Conservation (phyloP, 2,113 vertebrate genomes). For the Macaca fascicularis region DNA sequence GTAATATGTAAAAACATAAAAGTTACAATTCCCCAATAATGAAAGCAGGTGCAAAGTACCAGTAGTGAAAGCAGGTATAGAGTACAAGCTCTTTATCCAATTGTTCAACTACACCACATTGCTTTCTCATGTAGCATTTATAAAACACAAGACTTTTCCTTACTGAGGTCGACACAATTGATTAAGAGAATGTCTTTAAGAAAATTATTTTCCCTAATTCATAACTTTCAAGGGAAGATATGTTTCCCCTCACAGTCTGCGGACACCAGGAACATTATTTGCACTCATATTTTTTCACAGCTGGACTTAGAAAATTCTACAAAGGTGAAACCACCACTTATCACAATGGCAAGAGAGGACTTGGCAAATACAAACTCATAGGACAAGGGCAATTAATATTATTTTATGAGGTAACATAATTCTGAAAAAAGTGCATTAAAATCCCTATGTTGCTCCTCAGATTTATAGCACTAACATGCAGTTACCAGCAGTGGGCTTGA, state of each 20-base stretch:
- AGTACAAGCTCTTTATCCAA: not conserved
- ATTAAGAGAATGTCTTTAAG: not conserved
- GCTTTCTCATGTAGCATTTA: not conserved
- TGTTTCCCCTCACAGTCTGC: not conserved
- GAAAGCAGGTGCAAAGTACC: not conserved
- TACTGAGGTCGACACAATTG: not conserved
- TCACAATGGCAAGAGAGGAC: not conserved
- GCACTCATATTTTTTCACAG: not conserved
- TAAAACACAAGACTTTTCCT: not conserved
- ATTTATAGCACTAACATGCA: not conserved
- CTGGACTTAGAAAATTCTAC: not conserved
- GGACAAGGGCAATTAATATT: not conserved
- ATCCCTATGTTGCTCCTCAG: not conserved
- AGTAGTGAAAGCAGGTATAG: not conserved
- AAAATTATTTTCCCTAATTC: not conserved
- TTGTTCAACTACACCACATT: not conserved
- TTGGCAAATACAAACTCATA: not conserved
- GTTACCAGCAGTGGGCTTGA: not conserved
- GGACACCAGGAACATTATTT: not conserved
- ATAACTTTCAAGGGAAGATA: not conserved
- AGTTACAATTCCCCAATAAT: not conserved
- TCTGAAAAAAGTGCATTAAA: not conserved
- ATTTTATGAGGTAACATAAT: constrained; percentile 50
- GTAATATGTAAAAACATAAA: not conserved
- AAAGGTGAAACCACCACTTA: not conserved